Base-by-base conservation (phyloP, 2,797 vertebrate species). In the Chrysocyon brachyurus region DNA sequence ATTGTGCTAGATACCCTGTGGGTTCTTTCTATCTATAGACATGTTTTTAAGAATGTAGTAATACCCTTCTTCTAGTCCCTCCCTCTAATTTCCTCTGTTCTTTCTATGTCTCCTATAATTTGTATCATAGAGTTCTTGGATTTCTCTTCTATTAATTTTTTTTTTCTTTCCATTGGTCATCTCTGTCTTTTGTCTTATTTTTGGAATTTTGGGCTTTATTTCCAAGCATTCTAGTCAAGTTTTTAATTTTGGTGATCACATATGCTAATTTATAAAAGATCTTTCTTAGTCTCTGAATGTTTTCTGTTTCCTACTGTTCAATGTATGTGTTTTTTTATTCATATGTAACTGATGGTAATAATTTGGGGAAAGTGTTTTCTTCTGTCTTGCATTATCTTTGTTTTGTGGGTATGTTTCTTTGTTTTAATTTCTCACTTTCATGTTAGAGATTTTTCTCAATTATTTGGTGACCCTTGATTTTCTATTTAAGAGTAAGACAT, bases 321-420 rank as follows among this genome's bases (percentile, higher is more conserved):
- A n/a, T 57, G 4, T 33, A 49, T 77, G 26, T 68, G 31, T 17
- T 7, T n/a, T 36, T 77, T 24, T 89, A 77, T 46, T 36, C 1
- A 11, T 68, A 40, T 40, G 7, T 52, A 83, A 87, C 31, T 33
- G 14, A 96, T 19, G n/a, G 61, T 84, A 90, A 92, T 72, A 75
- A 81, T 40, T 72, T 52, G 78, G 36, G 2, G 68, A 3, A 54
- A 54, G 17, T 86, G 46, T 84, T 94, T 90, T 93, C 72, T 63
- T 94, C 12, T 49, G 28, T 64, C 66, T 94, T 87, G 61, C 17
- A 61, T 97, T 78, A 54, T 91, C 68, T 97, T 66, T 77, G 17
- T 9, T 40, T 90, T 61, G 82, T 66, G 40, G 40, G 21, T 16
- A 26, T 17, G 12, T 6, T 1, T 84, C 9, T 73, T 49, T 83